Percentiles rank a stretch among this genome's conserved stretches.
Evolutionary conservation across 2,797 vertebrate species (phyloP).

Genomic region (Enteromius anoplus): DNA sequence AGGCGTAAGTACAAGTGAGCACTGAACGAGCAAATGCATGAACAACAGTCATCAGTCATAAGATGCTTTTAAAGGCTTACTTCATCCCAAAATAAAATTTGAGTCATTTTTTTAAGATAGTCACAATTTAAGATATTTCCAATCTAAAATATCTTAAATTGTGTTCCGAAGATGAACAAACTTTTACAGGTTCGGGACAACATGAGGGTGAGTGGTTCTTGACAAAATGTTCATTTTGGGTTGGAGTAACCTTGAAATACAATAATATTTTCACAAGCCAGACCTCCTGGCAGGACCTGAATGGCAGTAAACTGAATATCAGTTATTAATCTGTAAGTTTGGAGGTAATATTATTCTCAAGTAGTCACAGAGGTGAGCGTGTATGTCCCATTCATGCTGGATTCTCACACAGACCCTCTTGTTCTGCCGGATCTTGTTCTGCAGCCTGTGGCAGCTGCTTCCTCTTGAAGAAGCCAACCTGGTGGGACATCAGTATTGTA

Average conservation of each 20-base stretch:
- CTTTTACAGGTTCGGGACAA: too few relatives aligned
- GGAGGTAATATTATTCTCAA: neutral
- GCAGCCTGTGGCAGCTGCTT: slow-evolving; percentile 79
- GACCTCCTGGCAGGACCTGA: neutral
- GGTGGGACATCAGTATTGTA: slow-evolving; percentile 33
- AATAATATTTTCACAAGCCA: neutral
- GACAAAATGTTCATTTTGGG: too few relatives aligned
- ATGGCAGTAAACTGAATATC: slow-evolving; percentile 30
- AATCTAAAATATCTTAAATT: too few relatives aligned
- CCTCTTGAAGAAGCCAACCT: slow-evolving; percentile 90
- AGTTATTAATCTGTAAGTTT: slow-evolving; percentile 18
- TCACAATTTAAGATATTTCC: too few relatives aligned
- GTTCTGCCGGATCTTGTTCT: slow-evolving; percentile 64
- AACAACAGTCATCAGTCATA: neutral
- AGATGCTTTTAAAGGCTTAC: neutral
- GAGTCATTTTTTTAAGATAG: too few relatives aligned
- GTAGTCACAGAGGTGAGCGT: neutral
- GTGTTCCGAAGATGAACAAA: too few relatives aligned
- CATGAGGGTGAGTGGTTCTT: too few relatives aligned
- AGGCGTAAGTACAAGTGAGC: neutral
- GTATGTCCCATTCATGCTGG: neutral
- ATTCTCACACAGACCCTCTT: slow-evolving; percentile 46
- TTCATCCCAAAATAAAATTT: too few relatives aligned
- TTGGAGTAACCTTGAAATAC: neutral
- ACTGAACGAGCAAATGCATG: neutral